Conservation (phyloP, 2,888 invertebrate genomes). For the Geotrupes spiniger region DNA sequence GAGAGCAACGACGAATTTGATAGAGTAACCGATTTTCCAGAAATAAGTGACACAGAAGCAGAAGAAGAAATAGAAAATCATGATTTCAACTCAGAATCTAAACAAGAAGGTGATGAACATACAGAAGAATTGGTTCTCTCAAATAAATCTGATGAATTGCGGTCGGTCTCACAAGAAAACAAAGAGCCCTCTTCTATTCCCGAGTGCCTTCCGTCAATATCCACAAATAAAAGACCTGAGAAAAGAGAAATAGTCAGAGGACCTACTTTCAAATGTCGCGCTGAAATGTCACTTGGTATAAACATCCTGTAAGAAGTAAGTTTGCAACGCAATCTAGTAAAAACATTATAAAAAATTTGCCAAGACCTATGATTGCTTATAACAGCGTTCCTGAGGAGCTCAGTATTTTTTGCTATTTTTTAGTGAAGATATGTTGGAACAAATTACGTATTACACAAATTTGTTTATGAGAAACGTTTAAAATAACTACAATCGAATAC, state of each 20-base stretch:
- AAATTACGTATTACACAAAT: too few species aligned
- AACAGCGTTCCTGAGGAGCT: constrained; percentile 1
- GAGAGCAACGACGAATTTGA: constrained; percentile 2
- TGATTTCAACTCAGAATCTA: neutral
- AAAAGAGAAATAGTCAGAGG: neutral
- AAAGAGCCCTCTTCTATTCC: neutral
- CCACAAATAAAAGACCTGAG: constrained; percentile 2
- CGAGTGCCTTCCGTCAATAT: constrained; percentile 1
- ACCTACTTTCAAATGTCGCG: constrained; percentile 3
- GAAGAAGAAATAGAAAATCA: constrained; percentile 1
- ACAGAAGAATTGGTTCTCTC: constrained; percentile 1
- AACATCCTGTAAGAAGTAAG: constrained; percentile 2
- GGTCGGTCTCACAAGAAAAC: constrained; percentile 1
- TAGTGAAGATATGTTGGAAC: too few species aligned
- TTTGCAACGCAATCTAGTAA: neutral
- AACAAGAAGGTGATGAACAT: constrained; percentile 3
- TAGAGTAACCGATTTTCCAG: neutral
- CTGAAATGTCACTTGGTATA: constrained; percentile 3
- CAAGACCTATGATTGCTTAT: neutral
- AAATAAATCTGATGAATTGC: neutral
- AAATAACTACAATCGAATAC: constrained; percentile 2
- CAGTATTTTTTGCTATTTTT: neutral
- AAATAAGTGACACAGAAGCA: constrained; percentile 2
- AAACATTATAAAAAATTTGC: constrained; percentile 3
- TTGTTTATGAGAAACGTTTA: constrained; percentile 2